A percentile compares a stretch with the other conserved stretches of the same genome.
Evolutionary conservation across 1,140 invertebrate species (phyloP).

Genomic region (Trichonephila clavata): DNA sequence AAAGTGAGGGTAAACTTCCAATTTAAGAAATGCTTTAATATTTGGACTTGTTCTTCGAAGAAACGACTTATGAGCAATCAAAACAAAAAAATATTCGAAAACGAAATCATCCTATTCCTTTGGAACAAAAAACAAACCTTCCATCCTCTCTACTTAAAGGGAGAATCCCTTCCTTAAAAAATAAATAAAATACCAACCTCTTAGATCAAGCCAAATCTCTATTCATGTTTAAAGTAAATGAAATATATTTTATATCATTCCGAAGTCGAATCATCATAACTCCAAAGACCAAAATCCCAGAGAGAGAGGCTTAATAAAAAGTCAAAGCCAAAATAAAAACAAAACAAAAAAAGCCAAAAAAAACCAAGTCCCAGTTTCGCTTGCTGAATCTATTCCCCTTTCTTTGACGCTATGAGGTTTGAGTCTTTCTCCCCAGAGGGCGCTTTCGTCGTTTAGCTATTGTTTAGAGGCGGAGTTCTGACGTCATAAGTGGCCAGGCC

Average conservation of each 20-base stretch:
- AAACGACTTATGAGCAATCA: too few relatives aligned
- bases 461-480: conserved; percentile 69
- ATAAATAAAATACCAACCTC: not conserved
- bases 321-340: not conserved
- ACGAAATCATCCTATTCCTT: not conserved
- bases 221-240: conserved; percentile 27
- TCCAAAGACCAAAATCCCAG: conserved; percentile 18
- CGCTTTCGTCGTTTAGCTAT: conserved; percentile 47
- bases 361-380: not conserved
- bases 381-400: conserved; percentile 22
- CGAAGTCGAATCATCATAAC: conserved; percentile 18
- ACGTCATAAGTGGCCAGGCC: conserved; percentile 51
- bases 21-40: too few relatives aligned
- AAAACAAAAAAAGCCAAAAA: not conserved
- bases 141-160: not conserved
- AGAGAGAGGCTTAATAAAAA: conserved; percentile 31
- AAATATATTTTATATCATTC: conserved; percentile 6
- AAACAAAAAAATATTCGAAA: not conserved
- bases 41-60: too few relatives aligned
- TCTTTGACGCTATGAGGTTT: conserved; percentile 31
- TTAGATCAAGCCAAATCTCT: conserved; percentile 11
- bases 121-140: not conserved
- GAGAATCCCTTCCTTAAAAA: not conserved
- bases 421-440: conserved; percentile 54
- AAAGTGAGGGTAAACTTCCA: too few relatives aligned